These are phyloP conservation scores for Probosciger aterrimus DNA, from an alignment of 2,113 vertebrate genomes.

Conservation along the genomic window DNA sequence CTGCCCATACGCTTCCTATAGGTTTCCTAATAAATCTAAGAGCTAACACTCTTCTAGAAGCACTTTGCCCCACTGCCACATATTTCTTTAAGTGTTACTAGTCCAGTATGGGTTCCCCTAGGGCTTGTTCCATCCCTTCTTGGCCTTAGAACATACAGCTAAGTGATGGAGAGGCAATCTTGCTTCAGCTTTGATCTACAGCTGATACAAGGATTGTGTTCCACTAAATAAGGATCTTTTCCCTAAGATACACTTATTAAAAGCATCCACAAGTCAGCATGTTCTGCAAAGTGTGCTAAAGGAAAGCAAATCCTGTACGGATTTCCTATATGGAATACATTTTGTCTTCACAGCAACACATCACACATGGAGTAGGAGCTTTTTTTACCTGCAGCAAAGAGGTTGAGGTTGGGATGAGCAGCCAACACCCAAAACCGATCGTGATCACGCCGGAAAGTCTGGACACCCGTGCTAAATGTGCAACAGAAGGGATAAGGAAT, in stretches of 20 bases:
- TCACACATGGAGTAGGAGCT: too few species aligned
- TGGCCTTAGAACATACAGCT: not conserved
- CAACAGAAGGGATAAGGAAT: not conserved
- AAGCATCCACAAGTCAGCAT: not conserved
- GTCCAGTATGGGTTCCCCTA: not conserved
- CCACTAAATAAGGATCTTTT: not conserved
- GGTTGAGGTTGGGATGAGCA: slow-evolving; percentile 96
- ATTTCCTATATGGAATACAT: not conserved
- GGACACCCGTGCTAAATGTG: slow-evolving; percentile 85
- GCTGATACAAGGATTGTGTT: not conserved
- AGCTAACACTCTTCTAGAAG: not conserved
- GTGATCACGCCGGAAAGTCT: slow-evolving; percentile 94
- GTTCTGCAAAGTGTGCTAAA: not conserved
- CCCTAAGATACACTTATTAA: not conserved
- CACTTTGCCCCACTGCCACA: rapidly evolving
- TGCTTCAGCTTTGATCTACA: not conserved
- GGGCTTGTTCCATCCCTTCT: not conserved
- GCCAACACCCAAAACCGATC: slow-evolving; percentile 97
- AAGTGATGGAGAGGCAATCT: not conserved
- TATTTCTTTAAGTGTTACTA: not conserved
- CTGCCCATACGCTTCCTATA: not conserved
- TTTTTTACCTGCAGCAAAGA: slow-evolving; percentile 90
- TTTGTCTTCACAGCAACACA: not conserved
- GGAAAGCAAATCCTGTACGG: not conserved
- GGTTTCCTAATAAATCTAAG: not conserved